A percentile compares a stretch with the other conserved stretches of the same genome.
phyloP scores from a whole-genome alignment of 2,797 vertebrate genomes.

The Pseudochirops cupreus region DNA sequence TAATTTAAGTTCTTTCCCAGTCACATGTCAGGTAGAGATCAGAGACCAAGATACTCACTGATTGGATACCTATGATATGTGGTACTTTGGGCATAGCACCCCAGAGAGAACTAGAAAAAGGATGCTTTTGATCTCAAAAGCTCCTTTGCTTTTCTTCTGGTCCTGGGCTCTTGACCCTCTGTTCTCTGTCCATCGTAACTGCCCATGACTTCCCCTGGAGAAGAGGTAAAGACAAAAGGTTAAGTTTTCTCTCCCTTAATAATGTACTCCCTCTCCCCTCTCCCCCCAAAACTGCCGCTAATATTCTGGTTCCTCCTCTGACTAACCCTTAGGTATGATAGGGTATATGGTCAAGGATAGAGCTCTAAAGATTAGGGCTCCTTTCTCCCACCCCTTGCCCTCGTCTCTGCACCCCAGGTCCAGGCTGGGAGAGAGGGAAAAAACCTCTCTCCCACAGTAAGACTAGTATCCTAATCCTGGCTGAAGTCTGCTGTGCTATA shows the following conservation, averaged over 20 bases:
- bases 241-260: slow-evolving; percentile 26
- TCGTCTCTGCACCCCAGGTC: background rate
- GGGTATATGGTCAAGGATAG: slow-evolving; percentile 18
- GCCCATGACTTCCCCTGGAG: slow-evolving; percentile 32
- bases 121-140: slow-evolving; percentile 24
- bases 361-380: background rate
- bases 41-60: slow-evolving; percentile 12
- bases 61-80: background rate
- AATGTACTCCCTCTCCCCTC: background rate
- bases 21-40: slow-evolving; percentile 25
- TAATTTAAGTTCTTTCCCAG: background rate
- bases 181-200: background rate
- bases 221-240: slow-evolving; percentile 47
- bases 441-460: background rate
- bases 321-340: slow-evolving; percentile 4
- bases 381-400: background rate
- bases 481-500: background rate
- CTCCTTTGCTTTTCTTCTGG: slow-evolving; percentile 48
- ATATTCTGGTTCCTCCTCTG: background rate
- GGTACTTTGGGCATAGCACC: background rate
- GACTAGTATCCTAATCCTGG: background rate
- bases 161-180: slow-evolving; percentile 40
- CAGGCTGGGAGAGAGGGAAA: slow-evolving; percentile 17
- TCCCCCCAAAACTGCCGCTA: background rate
- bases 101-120: slow-evolving; percentile 28